A percentile compares a stretch with the other conserved stretches of the same genome.
Evolutionary conservation across 2,113 vertebrate species (phyloP).

Genomic region (Callopanchax toddi): DNA sequence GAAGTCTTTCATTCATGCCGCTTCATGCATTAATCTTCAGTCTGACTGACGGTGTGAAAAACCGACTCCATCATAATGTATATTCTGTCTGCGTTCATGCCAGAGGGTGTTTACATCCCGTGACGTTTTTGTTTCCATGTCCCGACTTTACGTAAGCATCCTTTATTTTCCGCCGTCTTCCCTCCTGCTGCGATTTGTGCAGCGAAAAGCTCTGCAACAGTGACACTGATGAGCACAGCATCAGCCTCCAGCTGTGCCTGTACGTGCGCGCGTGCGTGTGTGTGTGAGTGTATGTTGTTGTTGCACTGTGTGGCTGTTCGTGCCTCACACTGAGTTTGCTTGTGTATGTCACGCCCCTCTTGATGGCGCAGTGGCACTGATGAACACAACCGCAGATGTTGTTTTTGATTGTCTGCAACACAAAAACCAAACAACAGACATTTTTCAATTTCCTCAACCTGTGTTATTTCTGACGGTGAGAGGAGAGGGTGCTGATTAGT

Average conservation of each 20-base stretch:
- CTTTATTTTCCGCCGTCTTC: slow-evolving; percentile 39
- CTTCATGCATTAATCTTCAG: slow-evolving; percentile 15
- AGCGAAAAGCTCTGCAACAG: slow-evolving; percentile 36
- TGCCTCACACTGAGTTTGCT: slow-evolving; percentile 28
- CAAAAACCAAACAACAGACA: slow-evolving; percentile 27
- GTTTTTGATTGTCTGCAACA: slow-evolving; percentile 16
- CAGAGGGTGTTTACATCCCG: slow-evolving; percentile 34
- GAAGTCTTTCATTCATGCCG: background rate
- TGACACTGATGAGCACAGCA: slow-evolving; percentile 68
- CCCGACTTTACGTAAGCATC: slow-evolving; percentile 49
- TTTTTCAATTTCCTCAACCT: slow-evolving; percentile 34
- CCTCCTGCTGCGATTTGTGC: slow-evolving; percentile 63
- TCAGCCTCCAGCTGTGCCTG: slow-evolving; percentile 53
- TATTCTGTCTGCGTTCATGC: slow-evolving; percentile 32
- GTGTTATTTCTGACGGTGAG: slow-evolving; percentile 28
- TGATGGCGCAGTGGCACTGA: slow-evolving; percentile 55
- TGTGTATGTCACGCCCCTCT: slow-evolving; percentile 53
- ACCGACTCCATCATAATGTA: slow-evolving; percentile 6
- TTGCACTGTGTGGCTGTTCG: slow-evolving; percentile 25
- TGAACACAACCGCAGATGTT: slow-evolving; percentile 57
- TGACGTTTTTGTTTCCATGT: slow-evolving; percentile 42
- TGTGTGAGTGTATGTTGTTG: slow-evolving; percentile 15
- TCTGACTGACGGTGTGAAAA: background rate
- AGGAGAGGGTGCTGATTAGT: slow-evolving; percentile 31
- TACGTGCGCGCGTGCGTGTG: slow-evolving; percentile 20